Evolutionary conservation across 2,797 vertebrate species (phyloP), one percentile per base, ranked within the genome.

Genomic region (Aplochiton taeniatus): DNA sequence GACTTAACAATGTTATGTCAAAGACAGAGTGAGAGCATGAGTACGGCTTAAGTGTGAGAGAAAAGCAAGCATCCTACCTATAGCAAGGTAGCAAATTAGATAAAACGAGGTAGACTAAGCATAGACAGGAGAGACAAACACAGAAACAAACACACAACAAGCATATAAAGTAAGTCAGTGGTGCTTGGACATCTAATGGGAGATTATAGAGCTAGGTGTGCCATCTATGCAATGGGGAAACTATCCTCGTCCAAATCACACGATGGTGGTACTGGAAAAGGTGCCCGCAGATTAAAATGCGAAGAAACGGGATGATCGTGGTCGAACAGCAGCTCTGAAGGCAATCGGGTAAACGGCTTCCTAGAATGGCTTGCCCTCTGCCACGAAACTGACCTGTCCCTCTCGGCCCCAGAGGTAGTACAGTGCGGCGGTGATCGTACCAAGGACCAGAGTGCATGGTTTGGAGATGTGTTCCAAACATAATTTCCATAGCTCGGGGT

Each of bases 361-460:
- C 46, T 8, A 41, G 43, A 8, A 12, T 11, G 45, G 20, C 9
- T 49, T 1, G 9, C 45, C 13, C 44, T 0, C 7, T n/a, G 12
- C 43, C 11, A 4, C 45, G 47, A 17, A 48, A 91, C 91, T 88
- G 69, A 93, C 92, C 92, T 93, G 88, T 77, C 86, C 82, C 68
- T 83, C 69, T 69, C 86, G 85, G 73, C 86, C 87, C 90, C 90
- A 90, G 55, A 91, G 80, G 78, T 78, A 92, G 74, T 66, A 90
- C 20, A 92, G 4, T 8, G 85, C 83, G 66, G 88, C 90, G 18
- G 88, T 83, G 46, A 91, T 20, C 51, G 88, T 87, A 62, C 89
- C 90, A 80, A 92, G n/a, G 79, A 90, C 64, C 82, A 90, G 69
- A 44, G 88, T 83, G 74, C 72, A 84, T 7, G 87, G 88, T 69